These are phyloP conservation scores for Barypeithes pellucidus DNA, from an alignment of 2,888 invertebrate species.

Conservation along the genomic window DNA sequence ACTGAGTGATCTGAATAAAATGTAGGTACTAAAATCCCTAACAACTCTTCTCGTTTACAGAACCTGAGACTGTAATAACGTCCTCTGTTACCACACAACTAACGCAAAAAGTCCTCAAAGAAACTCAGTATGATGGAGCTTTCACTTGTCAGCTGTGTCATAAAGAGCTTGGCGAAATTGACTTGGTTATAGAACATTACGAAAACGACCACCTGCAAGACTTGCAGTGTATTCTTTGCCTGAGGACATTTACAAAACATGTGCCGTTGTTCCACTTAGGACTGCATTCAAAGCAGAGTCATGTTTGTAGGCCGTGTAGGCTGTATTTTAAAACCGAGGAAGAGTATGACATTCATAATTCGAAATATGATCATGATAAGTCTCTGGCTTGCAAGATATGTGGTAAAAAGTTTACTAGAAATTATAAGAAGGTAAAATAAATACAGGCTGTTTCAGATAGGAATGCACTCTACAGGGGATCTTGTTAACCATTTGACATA, in stretches of 20 bases:
- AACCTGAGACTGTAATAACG: constrained; percentile 20
- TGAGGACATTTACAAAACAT: constrained; percentile 46
- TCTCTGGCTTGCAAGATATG: constrained; percentile 49
- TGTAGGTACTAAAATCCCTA: no score
- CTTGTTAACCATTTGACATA: no score
- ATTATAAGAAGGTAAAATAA: constrained; percentile 51
- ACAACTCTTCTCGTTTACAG: constrained; percentile 12
- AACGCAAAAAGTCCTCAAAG: constrained; percentile 41
- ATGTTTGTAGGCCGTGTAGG: constrained; percentile 48
- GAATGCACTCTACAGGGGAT: no score
- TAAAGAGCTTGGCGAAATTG: constrained; percentile 42
- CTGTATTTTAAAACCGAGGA: constrained; percentile 43
- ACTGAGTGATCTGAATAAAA: no score
- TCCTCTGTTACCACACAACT: constrained; percentile 16
- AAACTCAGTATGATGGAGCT: constrained; percentile 45
- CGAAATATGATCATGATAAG: constrained; percentile 52
- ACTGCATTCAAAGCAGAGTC: constrained; percentile 46
- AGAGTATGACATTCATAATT: constrained; percentile 43
- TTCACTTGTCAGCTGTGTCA: constrained; percentile 48
- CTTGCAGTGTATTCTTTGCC: constrained; percentile 43
- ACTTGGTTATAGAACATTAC: constrained; percentile 44
- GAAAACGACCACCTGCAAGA: constrained; percentile 41
- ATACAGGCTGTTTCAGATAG: no score
- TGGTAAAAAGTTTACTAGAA: constrained; percentile 50
- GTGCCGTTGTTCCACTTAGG: constrained; percentile 50